Percentiles rank a stretch among this genome's conserved stretches.
Evolutionary conservation across 2,797 vertebrate genomes (phyloP).

Genomic region (Sciaenops ocellatus): DNA sequence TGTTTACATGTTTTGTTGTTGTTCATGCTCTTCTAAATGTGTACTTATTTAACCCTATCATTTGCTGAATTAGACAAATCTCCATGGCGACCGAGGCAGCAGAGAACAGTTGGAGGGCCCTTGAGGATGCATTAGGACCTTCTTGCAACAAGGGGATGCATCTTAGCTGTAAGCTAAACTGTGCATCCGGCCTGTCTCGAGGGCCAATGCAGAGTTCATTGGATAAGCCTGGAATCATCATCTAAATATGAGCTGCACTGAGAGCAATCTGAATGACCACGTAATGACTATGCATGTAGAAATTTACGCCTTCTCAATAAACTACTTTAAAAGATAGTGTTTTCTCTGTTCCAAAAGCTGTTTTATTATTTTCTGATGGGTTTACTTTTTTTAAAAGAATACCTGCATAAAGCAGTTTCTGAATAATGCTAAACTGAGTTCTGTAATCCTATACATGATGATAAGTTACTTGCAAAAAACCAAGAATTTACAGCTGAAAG

Average conservation of each 20-base stretch:
- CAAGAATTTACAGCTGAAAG: constrained; percentile 6
- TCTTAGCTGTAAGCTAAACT: constrained; percentile 67
- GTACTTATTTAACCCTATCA: constrained; percentile 75
- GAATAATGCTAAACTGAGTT: background rate
- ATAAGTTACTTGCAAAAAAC: background rate
- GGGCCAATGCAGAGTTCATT: constrained; percentile 38
- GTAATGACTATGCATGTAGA: constrained; percentile 15
- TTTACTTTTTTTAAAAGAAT: too few species aligned
- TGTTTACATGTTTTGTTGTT: constrained; percentile 78
- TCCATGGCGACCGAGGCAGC: constrained; percentile 74
- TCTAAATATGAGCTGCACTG: constrained; percentile 19
- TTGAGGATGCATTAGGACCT: constrained; percentile 81
- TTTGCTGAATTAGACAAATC: constrained; percentile 73
- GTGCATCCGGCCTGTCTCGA: constrained; percentile 51
- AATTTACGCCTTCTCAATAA: too few species aligned
- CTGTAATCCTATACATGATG: too few species aligned
- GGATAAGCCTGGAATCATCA: constrained; percentile 30
- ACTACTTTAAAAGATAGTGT: background rate
- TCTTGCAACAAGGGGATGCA: constrained; percentile 59
- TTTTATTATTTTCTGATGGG: too few species aligned
- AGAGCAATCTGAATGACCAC: constrained; percentile 17
- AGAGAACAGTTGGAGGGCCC: constrained; percentile 74
- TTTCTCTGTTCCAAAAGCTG: background rate
- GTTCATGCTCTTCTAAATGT: constrained; percentile 65
- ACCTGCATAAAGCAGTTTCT: background rate